Conservation (phyloP, 2,113 vertebrate genomes). For the Melanerpes formicivorus region DNA sequence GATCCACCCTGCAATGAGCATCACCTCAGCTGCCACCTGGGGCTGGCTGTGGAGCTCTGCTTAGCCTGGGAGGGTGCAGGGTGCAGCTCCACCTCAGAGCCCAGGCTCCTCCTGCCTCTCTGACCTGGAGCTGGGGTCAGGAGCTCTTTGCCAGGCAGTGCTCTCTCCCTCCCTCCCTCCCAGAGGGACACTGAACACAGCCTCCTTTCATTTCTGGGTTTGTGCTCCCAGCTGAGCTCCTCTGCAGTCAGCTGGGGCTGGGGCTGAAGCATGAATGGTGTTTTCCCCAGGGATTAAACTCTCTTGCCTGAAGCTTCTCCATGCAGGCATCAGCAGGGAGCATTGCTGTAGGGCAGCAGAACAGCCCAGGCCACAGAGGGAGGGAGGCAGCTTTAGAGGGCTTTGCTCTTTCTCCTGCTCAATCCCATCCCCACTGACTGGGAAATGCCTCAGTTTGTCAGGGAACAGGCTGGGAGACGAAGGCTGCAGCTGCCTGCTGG, state of each 20-base stretch:
- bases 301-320: not conserved
- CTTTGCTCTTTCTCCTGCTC: not conserved
- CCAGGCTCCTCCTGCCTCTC: not conserved
- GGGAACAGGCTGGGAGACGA: constrained; percentile 75
- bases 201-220: not conserved
- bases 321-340: not conserved
- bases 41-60: too few species aligned
- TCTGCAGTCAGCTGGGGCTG: not conserved
- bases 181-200: not conserved
- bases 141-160: not conserved
- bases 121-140: not conserved
- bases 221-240: not conserved
- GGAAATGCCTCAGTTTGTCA: constrained; percentile 74
- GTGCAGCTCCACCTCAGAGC: too few species aligned
- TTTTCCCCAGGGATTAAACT: not conserved
- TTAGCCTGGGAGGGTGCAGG: too few species aligned
- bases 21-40: too few species aligned
- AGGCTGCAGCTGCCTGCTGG: constrained; percentile 66
- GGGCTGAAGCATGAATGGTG: not conserved
- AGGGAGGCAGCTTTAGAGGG: not conserved
- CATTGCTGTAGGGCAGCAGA: not conserved
- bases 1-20: too few species aligned
- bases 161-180: not conserved
- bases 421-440: not conserved
- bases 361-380: not conserved